Base-by-base conservation (phyloP, 2,888 invertebrate genomes). In the Limnephilus marmoratus region DNA sequence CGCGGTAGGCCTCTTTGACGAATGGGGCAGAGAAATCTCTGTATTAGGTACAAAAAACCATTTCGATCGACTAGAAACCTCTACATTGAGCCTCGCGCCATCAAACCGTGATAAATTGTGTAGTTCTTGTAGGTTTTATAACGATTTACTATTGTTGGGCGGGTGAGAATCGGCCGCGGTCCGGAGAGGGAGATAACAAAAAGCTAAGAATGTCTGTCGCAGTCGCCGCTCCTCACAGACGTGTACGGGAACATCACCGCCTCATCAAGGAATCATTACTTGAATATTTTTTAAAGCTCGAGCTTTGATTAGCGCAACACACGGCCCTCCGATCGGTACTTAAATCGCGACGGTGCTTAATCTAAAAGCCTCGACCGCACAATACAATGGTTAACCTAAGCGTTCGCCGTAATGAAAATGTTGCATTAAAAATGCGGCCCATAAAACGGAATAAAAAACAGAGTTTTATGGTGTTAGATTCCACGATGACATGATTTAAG, bases 81-180 rank as follows among this genome's bases (percentile, higher is more conserved):
- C 68, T 53, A 68, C 24, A 68, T 37, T 15, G 87, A 31, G 87
- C 34, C 53, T 87, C 68, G 81, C 90, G 37, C 53, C 41, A 49
- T 29, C 85, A 37, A 9, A 81, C 90, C 91, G 92, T 92, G 92
- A 91, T 92, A 90, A 92, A 91, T 92, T 68, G 92, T 91, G 92
- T 92, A 91, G 68, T 92, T 91, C 91, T 91, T 89, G 87, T 87
- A 81, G 89, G 89, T 91, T 92, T 92, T 92, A 91, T 92, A 91
- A 86, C 91, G 85, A 91, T 92, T 91, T 82, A 90, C 91, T 91
- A 92, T 92, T 92, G 91, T 92, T 91, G 82, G 29, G n/a, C 90
- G 15, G 81, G 82, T 87, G 81, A 41, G 81, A 91, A 91, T 89
- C 68, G 89, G 49, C 41, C 90, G 86, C 81, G 80, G 34, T 49